Percentiles rank a stretch among this genome's conserved stretches.
Conservation (phyloP, 2,797 vertebrate species). For the Diplodus sargus region DNA sequence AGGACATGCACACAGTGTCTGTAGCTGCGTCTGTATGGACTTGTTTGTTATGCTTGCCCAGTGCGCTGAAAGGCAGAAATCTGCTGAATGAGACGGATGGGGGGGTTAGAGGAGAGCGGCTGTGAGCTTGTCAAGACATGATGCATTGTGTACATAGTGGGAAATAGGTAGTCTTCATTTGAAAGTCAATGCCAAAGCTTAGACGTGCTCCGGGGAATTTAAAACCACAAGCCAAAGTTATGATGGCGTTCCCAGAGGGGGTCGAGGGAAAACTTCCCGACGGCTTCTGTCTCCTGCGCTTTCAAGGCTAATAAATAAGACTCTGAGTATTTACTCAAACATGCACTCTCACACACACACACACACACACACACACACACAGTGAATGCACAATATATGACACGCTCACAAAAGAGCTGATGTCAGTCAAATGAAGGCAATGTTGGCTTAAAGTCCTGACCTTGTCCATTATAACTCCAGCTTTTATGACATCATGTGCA, state of each 20-base stretch:
- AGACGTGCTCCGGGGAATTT: conserved; percentile 74
- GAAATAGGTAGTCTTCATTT: conserved; percentile 81
- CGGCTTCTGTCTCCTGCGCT: conserved; percentile 43
- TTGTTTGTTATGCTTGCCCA: conserved; percentile 33
- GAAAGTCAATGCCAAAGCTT: conserved; percentile 82
- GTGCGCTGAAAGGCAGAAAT: conserved; percentile 48
- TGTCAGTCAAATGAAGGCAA: background rate
- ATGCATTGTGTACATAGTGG: conserved; percentile 78
- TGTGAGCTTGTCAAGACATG: conserved; percentile 74
- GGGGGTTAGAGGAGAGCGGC: conserved; percentile 20
- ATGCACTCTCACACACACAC: background rate
- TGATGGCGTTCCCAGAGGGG: conserved; percentile 69
- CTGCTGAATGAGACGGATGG: conserved; percentile 57
- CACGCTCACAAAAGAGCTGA: background rate
- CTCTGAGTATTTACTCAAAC: conserved; percentile 16
- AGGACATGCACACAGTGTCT: background rate
- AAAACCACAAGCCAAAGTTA: conserved; percentile 72
- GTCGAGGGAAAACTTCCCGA: conserved; percentile 49
- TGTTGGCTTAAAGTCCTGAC: background rate
- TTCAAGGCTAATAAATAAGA: conserved; percentile 45
- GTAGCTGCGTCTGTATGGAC: conserved; percentile 8
- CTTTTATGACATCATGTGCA: background rate
- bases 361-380: background rate
- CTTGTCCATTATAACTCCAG: background rate
- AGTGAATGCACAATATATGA: background rate